These are phyloP conservation scores for Ptiloglossa arizonensis DNA, from an alignment of 1,140 invertebrate genomes.

Conservation along the genomic window DNA sequence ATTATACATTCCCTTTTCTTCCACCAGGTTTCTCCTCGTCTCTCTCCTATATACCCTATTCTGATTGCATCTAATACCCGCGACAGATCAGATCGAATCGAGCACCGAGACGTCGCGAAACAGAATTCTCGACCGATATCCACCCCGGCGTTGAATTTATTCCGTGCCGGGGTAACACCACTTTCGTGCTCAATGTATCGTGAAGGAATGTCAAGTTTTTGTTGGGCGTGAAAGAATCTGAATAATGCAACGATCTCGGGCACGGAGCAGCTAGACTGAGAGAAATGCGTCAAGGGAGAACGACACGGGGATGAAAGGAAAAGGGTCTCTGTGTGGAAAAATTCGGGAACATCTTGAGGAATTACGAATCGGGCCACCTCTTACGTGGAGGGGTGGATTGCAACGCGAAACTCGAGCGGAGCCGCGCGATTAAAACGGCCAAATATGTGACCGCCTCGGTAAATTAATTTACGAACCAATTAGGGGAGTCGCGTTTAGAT, in stretches of 20 bases:
- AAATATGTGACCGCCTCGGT: conserved; percentile 46
- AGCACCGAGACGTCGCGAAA: no score
- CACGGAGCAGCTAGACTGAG: not conserved
- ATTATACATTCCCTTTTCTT: no score
- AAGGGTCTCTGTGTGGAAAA: conserved; percentile 23
- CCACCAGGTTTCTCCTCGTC: no score
- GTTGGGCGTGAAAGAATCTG: conserved; percentile 3
- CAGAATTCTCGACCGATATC: not conserved
- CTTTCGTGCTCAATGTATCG: not conserved
- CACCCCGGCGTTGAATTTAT: not conserved
- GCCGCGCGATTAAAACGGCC: conserved; percentile 54
- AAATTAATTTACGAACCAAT: conserved; percentile 78
- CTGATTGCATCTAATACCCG: not conserved
- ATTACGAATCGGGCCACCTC: conserved; percentile 3
- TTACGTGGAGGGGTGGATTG: no score
- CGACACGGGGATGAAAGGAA: not conserved
- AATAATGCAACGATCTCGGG: conserved; percentile 44
- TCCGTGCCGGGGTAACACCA: not conserved
- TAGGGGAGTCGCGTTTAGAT: conserved; percentile 69
- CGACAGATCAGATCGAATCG: not conserved
- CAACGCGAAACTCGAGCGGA: not conserved
- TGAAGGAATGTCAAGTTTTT: not conserved
- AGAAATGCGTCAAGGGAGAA: conserved; percentile 11
- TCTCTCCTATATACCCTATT: no score
- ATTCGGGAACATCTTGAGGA: conserved; percentile 16